Percentiles rank a stretch among this genome's conserved stretches.
These are phyloP conservation scores for Anser brachyrhynchus DNA, from an alignment of 2,113 vertebrate species.

Conservation along the genomic window DNA sequence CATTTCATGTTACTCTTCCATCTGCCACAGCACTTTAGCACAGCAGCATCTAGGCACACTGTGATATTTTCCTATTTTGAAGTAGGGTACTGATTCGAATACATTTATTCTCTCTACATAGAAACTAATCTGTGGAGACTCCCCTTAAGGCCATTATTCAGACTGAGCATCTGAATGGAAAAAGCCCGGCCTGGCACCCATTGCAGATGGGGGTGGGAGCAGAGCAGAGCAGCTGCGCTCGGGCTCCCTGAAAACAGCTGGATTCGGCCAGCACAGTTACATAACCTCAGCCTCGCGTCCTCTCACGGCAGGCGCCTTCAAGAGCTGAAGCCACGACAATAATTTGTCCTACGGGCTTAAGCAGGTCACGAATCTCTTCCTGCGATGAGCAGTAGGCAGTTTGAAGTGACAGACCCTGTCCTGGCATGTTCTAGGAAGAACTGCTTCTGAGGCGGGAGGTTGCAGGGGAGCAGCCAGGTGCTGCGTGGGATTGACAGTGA, in stretches of 20 bases:
- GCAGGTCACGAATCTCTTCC: background rate
- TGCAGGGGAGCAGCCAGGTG: background rate
- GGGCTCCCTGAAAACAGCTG: slow-evolving; percentile 6
- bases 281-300: slow-evolving; percentile 25
- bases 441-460: background rate
- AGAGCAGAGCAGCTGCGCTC: background rate
- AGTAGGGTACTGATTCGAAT: background rate
- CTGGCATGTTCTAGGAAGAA: background rate
- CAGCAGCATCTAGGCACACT: background rate
- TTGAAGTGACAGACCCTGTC: background rate
- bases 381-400: slow-evolving; percentile 2
- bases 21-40: background rate
- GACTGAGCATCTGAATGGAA: background rate
- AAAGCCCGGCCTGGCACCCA: background rate
- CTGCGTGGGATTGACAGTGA: background rate
- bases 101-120: background rate
- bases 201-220: background rate
- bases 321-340: background rate
- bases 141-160: background rate
- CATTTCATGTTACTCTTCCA: background rate
- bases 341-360: slow-evolving; percentile 14
- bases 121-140: background rate
- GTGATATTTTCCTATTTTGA: background rate
- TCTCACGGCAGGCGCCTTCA: background rate
- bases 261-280: slow-evolving; percentile 10